Evolutionary conservation across 2,797 vertebrate species (phyloP).

Genomic region (Lacerta agilis): DNA sequence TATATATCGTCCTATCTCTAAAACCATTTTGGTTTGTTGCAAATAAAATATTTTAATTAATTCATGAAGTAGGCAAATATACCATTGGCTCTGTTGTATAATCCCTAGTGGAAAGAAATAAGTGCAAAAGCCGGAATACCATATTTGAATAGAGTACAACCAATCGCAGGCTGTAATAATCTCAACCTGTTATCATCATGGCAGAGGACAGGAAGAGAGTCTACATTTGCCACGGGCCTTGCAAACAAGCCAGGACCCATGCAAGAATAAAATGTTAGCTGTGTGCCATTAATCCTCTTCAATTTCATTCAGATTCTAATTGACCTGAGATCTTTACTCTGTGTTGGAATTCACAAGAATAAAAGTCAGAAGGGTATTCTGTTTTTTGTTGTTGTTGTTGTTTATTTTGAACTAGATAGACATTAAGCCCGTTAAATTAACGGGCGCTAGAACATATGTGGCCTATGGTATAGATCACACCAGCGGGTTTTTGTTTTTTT

Average conservation of each 20-base stretch:
- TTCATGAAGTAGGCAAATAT: not conserved
- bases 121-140: no score
- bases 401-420: no score
- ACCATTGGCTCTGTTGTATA: not conserved
- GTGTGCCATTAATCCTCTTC: not conserved
- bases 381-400: no score
- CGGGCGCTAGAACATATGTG: no score
- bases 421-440: no score
- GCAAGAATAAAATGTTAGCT: not conserved
- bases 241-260: not conserved
- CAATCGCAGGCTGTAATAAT: not conserved
- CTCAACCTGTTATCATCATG: no score
- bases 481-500: no score
- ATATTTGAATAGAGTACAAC: not conserved
- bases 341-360: not conserved
- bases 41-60: not conserved
- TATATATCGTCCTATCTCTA: not conserved
- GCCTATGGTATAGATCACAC: no score
- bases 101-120: not conserved
- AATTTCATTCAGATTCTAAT: not conserved
- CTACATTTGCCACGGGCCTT: not conserved
- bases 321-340: constrained; percentile 20
- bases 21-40: not conserved
- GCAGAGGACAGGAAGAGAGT: not conserved
- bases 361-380: no score